Percentiles rank a stretch among this genome's conserved stretches.
These are phyloP conservation scores for Archaeoteleia sp. DNA, from an alignment of 2,888 invertebrate species.

Conservation along the genomic window DNA sequence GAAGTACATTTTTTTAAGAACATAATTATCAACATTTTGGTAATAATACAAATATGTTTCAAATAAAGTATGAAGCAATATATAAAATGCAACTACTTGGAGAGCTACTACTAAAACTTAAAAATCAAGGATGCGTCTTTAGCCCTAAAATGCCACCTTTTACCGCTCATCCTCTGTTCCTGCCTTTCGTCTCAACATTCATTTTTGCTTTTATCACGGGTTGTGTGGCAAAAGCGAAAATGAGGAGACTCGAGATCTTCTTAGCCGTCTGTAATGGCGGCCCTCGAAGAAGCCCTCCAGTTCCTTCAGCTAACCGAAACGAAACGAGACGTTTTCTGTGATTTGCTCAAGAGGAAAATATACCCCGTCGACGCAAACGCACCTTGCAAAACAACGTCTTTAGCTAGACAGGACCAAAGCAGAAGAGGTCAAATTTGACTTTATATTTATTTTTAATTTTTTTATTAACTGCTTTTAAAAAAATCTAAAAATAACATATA, in stretches of 20 bases:
- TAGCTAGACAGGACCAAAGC: conserved; percentile 45
- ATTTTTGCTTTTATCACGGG: conserved; percentile 61
- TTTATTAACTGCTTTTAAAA: conserved; percentile 13
- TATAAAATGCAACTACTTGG: conserved; percentile 7
- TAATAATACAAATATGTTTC: conserved; percentile 13
- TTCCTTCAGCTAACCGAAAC: conserved; percentile 59
- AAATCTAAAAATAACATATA: conserved; percentile 23
- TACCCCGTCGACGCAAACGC: conserved; percentile 48
- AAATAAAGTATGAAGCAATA: conserved; percentile 23
- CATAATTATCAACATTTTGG: conserved; percentile 1
- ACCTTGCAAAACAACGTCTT: conserved; percentile 46
- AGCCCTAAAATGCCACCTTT: conserved; percentile 38
- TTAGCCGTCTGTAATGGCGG: conserved; percentile 69
- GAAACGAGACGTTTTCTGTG: conserved; percentile 63
- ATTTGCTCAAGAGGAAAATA: conserved; percentile 68
- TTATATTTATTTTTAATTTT: too few relatives aligned
- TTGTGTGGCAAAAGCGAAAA: conserved; percentile 58
- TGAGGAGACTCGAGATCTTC: conserved; percentile 63
- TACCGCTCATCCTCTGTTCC: conserved; percentile 49
- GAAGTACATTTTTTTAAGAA: too few relatives aligned
- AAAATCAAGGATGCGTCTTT: too few relatives aligned
- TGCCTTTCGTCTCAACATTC: conserved; percentile 58
- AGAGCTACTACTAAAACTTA: too few relatives aligned
- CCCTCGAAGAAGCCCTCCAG: conserved; percentile 65
- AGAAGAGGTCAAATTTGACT: conserved; percentile 25